phyloP scores from a whole-genome alignment of 2,113 vertebrate species.

The Melanostigma gelatinosum region DNA sequence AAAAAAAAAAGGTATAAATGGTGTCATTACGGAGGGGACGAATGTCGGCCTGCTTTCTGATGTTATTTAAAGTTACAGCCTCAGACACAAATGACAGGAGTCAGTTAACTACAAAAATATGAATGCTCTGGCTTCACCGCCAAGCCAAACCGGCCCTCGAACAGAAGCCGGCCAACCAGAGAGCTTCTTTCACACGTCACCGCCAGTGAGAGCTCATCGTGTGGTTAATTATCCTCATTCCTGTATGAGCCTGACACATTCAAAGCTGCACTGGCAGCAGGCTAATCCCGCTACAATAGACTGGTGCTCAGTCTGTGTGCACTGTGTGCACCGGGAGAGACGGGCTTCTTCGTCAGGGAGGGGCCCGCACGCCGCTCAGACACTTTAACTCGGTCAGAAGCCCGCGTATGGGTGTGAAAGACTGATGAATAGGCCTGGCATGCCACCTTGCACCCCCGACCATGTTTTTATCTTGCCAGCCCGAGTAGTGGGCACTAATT shows the following conservation, averaged over 20 bases:
- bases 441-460: slow-evolving; percentile 77
- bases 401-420: slow-evolving; percentile 69
- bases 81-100: slow-evolving; percentile 14
- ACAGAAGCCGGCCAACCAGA: slow-evolving; percentile 40
- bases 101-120: slow-evolving; percentile 21
- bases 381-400: slow-evolving; percentile 80
- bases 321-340: slow-evolving; percentile 56
- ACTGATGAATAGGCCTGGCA: slow-evolving; percentile 78
- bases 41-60: background rate
- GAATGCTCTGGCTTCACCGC: slow-evolving; percentile 20
- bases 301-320: slow-evolving; percentile 62
- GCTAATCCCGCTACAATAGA: slow-evolving; percentile 72
- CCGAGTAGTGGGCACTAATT: slow-evolving; percentile 75
- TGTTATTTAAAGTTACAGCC: slow-evolving; percentile 12
- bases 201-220: slow-evolving; percentile 49
- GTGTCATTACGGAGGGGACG: slow-evolving; percentile 31
- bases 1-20: slow-evolving; percentile 24
- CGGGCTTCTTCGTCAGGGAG: slow-evolving; percentile 50
- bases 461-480: slow-evolving; percentile 64
- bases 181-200: slow-evolving; percentile 36
- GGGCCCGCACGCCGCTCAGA: slow-evolving; percentile 50
- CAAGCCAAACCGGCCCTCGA: slow-evolving; percentile 21
- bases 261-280: slow-evolving; percentile 48
- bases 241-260: slow-evolving; percentile 53
- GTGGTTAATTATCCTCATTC: slow-evolving; percentile 68